Base-by-base conservation (phyloP, 2,888 invertebrate species). In the Drosophila demipolita region DNA sequence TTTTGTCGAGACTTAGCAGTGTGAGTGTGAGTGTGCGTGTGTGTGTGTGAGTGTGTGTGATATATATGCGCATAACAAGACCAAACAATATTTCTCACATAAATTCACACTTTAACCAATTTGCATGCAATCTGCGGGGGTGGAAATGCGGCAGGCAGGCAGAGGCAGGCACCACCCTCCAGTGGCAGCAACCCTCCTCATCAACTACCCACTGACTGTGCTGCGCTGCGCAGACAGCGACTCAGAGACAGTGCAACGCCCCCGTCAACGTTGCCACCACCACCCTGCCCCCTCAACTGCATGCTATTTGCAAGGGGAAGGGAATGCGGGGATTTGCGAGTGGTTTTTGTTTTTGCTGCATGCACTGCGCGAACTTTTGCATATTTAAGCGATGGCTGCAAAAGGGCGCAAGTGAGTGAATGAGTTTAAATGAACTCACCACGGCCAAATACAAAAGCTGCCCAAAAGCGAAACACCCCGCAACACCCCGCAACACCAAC, bases 41-140 rank as follows among this genome's bases (percentile, higher is more conserved):
- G 33, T 55, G 15, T 2, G 29, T 38, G 26, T 35, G 23, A 9
- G 45, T 66, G 45, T 45, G 15, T 8, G 23, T 23, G 45, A 68
- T 66, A 62, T 67, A 73, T 75, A 72, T 80, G 89, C 80, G 82
- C 83, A 86, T 78, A 91, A 90, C 90, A 91, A 91, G 89, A 92
- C 78, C 87, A 92, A 91, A 92, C 85, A 89, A 87, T 89, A 92
- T 92, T 92, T 92, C 92, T 91, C 93, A 92, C 92, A 93, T 92
- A 93, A 92, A 92, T 93, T 92, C 92, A 93, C 92, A 93, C 93
- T 93, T 90, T 83, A 84, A 83, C 83, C 86, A 84, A 92, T 91
- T 91, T 91, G 90, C 91, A 91, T 91, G 87, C 90, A 82, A 91
- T 91, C 84, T 87, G 90, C 83, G 85, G 87, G 85, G 82, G 83